These are phyloP conservation scores for Danio albolineatus DNA, from an alignment of 2,797 vertebrate species.

Conservation along the genomic window DNA sequence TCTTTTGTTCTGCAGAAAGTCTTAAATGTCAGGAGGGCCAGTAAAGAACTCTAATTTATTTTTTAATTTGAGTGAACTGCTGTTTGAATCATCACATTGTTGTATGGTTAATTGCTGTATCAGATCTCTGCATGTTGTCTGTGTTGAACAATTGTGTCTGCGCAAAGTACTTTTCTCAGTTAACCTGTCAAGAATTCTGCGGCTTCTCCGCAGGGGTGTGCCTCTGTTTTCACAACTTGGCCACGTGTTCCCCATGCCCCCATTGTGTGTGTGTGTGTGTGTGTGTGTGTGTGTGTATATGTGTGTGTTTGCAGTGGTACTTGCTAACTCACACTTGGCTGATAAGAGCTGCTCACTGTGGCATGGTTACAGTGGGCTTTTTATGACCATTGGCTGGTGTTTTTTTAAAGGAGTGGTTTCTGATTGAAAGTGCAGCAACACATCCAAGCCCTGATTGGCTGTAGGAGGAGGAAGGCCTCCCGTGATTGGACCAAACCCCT, in stretches of 20 bases:
- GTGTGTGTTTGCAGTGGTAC: slow-evolving; percentile 57
- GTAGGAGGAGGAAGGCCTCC: slow-evolving; percentile 37
- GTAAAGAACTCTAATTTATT: too few species aligned
- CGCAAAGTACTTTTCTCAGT: slow-evolving; percentile 8
- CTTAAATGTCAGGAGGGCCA: too few species aligned
- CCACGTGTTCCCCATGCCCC: slow-evolving; percentile 79
- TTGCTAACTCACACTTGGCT: slow-evolving; percentile 36
- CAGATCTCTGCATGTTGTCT: neutral
- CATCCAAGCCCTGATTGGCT: slow-evolving; percentile 70
- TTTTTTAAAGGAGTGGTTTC: slow-evolving; percentile 52
- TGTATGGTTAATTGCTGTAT: slow-evolving; percentile 2
- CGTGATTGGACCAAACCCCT: slow-evolving; percentile 71
- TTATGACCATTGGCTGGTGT: slow-evolving; percentile 69
- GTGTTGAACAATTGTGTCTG: neutral
- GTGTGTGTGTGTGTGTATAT: slow-evolving; percentile 66
- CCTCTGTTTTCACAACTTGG: slow-evolving; percentile 75
- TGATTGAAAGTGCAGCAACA: slow-evolving; percentile 68
- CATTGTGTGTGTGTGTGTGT: slow-evolving; percentile 79
- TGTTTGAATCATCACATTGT: neutral
- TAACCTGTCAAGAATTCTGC: slow-evolving; percentile 27
- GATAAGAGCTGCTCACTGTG: slow-evolving; percentile 72
- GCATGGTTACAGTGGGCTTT: slow-evolving; percentile 81
- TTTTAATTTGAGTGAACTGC: neutral
- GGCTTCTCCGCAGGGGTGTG: slow-evolving; percentile 71
- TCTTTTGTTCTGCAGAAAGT: too few species aligned